These are phyloP conservation scores for Slavum lentiscoides DNA, from an alignment of 2,888 invertebrate species.

Conservation along the genomic window DNA sequence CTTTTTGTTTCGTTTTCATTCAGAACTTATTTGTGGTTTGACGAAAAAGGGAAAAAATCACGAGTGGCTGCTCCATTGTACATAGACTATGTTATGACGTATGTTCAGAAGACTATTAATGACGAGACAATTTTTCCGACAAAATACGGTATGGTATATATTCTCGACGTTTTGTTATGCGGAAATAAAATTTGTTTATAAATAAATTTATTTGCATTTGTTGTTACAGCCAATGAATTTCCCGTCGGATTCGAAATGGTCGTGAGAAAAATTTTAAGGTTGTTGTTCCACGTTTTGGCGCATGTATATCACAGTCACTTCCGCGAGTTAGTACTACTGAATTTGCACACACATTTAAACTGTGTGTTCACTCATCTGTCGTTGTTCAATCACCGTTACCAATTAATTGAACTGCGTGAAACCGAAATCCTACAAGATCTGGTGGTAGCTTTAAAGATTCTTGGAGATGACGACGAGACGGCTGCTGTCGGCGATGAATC, in stretches of 20 bases:
- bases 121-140: constrained; percentile 97
- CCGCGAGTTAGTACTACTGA: constrained; percentile 89
- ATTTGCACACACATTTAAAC: constrained; percentile 94
- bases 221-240: constrained; percentile 82
- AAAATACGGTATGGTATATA: constrained; percentile 81
- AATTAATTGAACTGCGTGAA: constrained; percentile 92
- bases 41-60: constrained; percentile 97
- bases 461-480: constrained; percentile 31
- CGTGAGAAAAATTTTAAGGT: constrained; percentile 93
- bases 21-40: constrained; percentile 96
- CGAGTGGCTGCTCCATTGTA: constrained; percentile 97
- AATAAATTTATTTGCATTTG: not conserved
- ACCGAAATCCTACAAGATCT: constrained; percentile 92
- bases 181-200: not conserved
- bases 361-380: constrained; percentile 96
- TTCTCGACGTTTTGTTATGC: not conserved
- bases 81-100: constrained; percentile 98
- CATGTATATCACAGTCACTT: constrained; percentile 98
- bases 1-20: constrained; percentile 57
- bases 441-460: constrained; percentile 73
- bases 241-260: constrained; percentile 91
- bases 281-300: constrained; percentile 96
- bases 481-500: constrained; percentile 1
- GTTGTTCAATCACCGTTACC: constrained; percentile 80
- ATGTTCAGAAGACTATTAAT: constrained; percentile 94